Percentiles rank a stretch among this genome's conserved stretches.
Evolutionary conservation across 2,888 invertebrate species (phyloP).

Genomic region (Nebria salina): DNA sequence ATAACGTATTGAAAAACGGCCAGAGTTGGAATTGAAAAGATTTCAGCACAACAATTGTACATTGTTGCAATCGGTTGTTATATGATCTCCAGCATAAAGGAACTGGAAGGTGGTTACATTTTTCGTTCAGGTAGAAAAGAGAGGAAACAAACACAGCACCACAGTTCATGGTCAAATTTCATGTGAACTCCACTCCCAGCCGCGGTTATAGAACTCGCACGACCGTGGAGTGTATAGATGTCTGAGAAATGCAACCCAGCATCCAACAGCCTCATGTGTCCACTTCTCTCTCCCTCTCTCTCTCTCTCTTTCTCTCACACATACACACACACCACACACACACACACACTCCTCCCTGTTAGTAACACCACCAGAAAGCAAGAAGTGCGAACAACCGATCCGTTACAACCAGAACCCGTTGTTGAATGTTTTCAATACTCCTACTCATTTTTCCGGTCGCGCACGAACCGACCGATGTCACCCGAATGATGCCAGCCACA

Average conservation of each 20-base stretch:
- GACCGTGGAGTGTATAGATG: not conserved
- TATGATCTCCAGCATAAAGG: conserved; percentile 1
- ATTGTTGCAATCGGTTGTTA: not conserved
- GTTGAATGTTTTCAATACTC: not conserved
- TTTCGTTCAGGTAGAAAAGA: conserved; percentile 1
- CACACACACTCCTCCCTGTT: no score
- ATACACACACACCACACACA: no score
- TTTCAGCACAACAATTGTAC: not conserved
- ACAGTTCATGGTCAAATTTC: not conserved
- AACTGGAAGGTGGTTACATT: not conserved
- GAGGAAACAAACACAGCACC: not conserved
- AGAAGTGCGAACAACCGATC: not conserved
- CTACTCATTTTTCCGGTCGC: not conserved
- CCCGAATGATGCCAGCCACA: not conserved
- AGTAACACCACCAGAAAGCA: no score
- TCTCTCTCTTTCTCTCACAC: no score
- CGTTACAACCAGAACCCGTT: not conserved
- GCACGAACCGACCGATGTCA: not conserved
- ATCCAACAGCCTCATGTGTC: not conserved
- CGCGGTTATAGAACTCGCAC: not conserved
- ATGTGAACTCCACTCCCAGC: not conserved
- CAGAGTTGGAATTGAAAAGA: not conserved
- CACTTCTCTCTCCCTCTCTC: not conserved
- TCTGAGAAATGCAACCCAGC: not conserved
- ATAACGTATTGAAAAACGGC: not conserved